These are phyloP conservation scores for Sitta carolinensis DNA, from an alignment of 2,797 vertebrate genomes.

Conservation along the genomic window DNA sequence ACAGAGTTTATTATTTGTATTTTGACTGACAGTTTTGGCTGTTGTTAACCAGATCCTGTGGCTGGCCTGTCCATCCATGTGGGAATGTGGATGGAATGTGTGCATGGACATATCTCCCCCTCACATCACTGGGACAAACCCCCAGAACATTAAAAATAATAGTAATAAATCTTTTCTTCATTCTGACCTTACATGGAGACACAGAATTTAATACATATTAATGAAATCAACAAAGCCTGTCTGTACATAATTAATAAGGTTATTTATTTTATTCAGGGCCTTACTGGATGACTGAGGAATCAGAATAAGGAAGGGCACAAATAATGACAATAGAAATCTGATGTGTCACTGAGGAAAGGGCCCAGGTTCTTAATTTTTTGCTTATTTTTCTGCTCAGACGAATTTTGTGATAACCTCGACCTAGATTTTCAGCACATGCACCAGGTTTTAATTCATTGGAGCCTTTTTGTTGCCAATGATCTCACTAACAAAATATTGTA, in stretches of 20 bases:
- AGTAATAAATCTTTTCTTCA: neutral
- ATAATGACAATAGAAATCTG: neutral
- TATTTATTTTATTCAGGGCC: neutral
- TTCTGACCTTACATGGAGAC: neutral
- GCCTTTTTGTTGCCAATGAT: neutral
- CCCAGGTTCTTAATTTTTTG: neutral
- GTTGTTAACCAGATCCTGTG: neutral
- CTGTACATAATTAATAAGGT: constrained; percentile 10
- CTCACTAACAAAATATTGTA: neutral
- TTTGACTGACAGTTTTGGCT: neutral
- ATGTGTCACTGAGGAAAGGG: neutral
- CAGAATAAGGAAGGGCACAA: neutral
- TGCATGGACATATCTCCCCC: fast-evolving
- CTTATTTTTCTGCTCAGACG: neutral
- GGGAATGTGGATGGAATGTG: neutral
- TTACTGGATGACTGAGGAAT: neutral
- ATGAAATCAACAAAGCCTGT: neutral
- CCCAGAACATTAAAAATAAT: neutral
- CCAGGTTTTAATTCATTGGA: neutral
- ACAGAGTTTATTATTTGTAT: neutral
- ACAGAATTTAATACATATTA: neutral
- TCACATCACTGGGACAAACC: too few species aligned
- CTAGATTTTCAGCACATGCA: neutral
- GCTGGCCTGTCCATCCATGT: neutral
- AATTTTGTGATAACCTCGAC: neutral